Base-by-base conservation (phyloP, 1,140 invertebrate species). In the Octopus bimaculoides region DNA sequence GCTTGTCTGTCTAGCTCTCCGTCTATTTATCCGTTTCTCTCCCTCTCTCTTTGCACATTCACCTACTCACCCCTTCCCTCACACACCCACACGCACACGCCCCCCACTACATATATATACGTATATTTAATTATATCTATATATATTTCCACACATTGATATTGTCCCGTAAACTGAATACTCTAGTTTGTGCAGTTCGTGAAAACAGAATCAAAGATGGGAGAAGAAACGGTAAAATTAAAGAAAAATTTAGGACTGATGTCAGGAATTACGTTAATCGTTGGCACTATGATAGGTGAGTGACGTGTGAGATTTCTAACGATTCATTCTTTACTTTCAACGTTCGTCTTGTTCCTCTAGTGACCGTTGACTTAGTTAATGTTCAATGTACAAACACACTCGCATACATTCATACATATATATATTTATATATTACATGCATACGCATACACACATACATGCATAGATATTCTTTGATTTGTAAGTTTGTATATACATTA, bases 251-350 rank as follows among this genome's bases (percentile, higher is more conserved):
- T 90, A 12, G 86, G 86, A 17, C 82, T 89, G 17, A n/a, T 89
- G 8, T 86, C 84, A 52, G 88, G 87, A 9, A 85, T 88, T 3
- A 83, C 86, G 12, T 78, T 90, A 9, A 89, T 90, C 77, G 87
- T 89, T 52, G 89, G 89, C 17, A 88, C 87, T 26, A 88, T 90
- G 83, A 89, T 89, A 73, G 88, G 95, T 80, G 96, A 55, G 81
- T 80, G 41, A 10, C 10, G 8, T n/a, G 10, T 61, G 4, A 61
- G 9, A 61, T 61, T 12, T 61, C 17, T 61, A 9, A 12, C 56
- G 9, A 12, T 61, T 61, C 56, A 12, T 17, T 61, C 56, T 61
- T 61, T 61, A 9, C 17, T 17, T 61, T 61, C 17, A 71, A 71
- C 56, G 17, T 61, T 61, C 56, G 4, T 12, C 0, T 61, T 61